Evolutionary conservation across 2,888 invertebrate species (phyloP).

Genomic region (Azorinus chamasolen): DNA sequence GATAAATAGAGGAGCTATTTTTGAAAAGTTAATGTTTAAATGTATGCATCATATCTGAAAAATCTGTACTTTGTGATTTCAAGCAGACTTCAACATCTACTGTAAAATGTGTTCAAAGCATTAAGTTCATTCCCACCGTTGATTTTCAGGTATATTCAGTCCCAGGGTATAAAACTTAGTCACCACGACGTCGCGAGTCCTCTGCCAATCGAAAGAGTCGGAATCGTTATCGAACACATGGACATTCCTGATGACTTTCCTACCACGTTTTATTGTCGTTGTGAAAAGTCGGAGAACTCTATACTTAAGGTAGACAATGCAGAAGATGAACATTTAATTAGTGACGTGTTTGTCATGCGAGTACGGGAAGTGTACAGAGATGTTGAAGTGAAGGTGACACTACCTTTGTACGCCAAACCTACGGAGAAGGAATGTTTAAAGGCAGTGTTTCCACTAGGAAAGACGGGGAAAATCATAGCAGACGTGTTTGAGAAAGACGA

Average conservation of each 20-base stretch:
- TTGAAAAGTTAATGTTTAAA: too few species aligned
- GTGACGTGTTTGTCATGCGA: slow-evolving; percentile 27
- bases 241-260: slow-evolving; percentile 1
- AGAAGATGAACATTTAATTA: slow-evolving; percentile 20
- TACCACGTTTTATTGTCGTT: slow-evolving; percentile 20
- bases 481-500: slow-evolving; percentile 5
- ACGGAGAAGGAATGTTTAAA: background rate
- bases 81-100: too few species aligned
- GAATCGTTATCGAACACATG: slow-evolving; percentile 15
- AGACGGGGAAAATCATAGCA: slow-evolving; percentile 4
- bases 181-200: slow-evolving; percentile 17
- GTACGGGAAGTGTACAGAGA: slow-evolving; percentile 28
- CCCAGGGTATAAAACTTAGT: slow-evolving; percentile 25
- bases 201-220: slow-evolving; percentile 12
- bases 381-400: background rate
- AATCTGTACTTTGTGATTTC: too few species aligned
- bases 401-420: slow-evolving; percentile 17
- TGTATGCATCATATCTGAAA: too few species aligned
- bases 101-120: too few species aligned
- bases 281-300: slow-evolving; percentile 27
- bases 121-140: too few species aligned
- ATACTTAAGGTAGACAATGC: slow-evolving; percentile 4
- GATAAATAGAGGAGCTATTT: too few species aligned
- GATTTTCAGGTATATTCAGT: slow-evolving; percentile 18
- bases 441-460: slow-evolving; percentile 12